A percentile compares a stretch with the other conserved stretches of the same genome.
Conservation (phyloP, 2,888 invertebrate species). For the Conus canariensis region DNA sequence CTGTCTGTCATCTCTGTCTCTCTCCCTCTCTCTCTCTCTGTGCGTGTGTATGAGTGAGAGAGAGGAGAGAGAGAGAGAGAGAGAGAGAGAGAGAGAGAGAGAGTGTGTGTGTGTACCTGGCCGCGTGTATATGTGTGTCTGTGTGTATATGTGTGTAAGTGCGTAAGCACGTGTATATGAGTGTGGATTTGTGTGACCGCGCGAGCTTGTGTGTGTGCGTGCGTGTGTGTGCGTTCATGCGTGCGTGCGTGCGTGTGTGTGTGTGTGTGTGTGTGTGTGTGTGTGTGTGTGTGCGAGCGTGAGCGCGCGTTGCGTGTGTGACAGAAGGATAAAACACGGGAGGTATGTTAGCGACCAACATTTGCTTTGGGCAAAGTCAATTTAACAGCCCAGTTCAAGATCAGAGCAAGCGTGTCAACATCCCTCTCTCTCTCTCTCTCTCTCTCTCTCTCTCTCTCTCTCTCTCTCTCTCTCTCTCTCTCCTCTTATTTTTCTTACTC, state of each 20-base stretch:
- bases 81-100: background rate
- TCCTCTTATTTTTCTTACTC: background rate
- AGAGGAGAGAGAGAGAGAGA: background rate
- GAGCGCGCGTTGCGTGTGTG: background rate
- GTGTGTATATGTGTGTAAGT: background rate
- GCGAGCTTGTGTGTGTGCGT: background rate
- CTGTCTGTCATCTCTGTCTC: no score
- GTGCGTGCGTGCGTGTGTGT: background rate
- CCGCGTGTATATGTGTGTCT: background rate
- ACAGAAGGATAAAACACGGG: background rate
- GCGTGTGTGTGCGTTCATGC: slow-evolving; percentile 1
- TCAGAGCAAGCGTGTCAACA: no score
- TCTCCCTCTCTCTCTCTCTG: background rate
- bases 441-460: slow-evolving; percentile 7
- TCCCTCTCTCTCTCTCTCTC: background rate
- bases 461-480: background rate
- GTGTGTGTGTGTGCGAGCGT: background rate
- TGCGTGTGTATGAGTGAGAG: slow-evolving; percentile 12
- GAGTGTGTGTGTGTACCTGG: background rate
- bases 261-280: background rate
- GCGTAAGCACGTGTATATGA: background rate
- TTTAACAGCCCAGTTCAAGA: no score
- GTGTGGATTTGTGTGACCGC: background rate
- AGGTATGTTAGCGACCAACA: background rate
- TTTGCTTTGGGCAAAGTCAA: no score